These are phyloP conservation scores for Micropterix aruncella DNA, from an alignment of 2,888 invertebrate genomes.

Conservation along the genomic window DNA sequence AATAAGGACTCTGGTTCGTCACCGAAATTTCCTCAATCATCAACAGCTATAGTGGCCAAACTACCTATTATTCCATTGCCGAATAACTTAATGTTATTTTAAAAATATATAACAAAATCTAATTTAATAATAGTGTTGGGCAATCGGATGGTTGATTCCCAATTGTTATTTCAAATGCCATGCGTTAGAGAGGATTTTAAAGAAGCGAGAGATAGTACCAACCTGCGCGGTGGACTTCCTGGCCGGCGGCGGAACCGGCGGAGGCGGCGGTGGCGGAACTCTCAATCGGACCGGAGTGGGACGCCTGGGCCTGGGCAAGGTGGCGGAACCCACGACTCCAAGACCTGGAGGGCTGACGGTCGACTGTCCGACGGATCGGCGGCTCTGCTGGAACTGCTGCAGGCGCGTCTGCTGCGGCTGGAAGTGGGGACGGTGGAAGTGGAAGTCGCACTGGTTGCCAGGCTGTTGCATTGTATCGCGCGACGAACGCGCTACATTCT, in stretches of 20 bases:
- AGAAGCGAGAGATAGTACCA: too few species aligned
- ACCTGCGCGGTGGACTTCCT: too few species aligned
- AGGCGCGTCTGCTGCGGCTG: neutral
- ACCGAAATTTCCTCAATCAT: too few species aligned
- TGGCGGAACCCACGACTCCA: neutral
- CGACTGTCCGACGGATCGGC: slow-evolving; percentile 8
- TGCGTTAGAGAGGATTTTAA: too few species aligned
- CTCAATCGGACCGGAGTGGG: neutral
- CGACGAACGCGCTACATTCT: neutral
- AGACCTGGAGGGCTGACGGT: slow-evolving; percentile 8
- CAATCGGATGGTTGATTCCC: too few species aligned
- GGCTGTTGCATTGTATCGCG: neutral
- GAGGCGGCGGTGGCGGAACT: neutral
- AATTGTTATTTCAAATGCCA: too few species aligned
- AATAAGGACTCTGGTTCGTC: too few species aligned
- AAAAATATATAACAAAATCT: too few species aligned
- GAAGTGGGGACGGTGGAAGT: neutral
- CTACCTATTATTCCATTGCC: too few species aligned
- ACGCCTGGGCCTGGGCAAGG: neutral
- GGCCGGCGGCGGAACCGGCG: neutral
- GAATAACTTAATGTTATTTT: too few species aligned
- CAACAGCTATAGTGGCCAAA: too few species aligned
- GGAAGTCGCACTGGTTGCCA: neutral
- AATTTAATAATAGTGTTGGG: too few species aligned
- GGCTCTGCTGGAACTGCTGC: neutral